phyloP scores from a whole-genome alignment of 2,797 vertebrate genomes.

The Xerus rutilus region DNA sequence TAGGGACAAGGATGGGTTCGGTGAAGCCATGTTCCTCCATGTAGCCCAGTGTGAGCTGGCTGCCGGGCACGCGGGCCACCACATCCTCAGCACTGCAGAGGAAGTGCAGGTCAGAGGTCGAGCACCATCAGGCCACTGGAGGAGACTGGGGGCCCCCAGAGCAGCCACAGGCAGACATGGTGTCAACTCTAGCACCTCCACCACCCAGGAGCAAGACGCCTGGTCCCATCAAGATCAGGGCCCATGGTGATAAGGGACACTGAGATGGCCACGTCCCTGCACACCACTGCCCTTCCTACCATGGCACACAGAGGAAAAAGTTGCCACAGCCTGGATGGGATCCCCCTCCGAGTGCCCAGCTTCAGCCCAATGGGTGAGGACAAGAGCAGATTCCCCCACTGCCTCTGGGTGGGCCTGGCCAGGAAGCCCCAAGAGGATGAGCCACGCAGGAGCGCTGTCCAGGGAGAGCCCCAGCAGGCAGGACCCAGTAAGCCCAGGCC shows the following conservation, averaged over 20 bases:
- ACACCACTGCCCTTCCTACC: neutral
- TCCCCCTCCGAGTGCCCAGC: accelerated
- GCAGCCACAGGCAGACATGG: neutral
- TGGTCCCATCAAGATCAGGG: neutral
- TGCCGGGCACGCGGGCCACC: constrained; percentile 93
- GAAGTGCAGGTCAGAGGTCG: constrained; percentile 12
- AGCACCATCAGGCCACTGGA: neutral
- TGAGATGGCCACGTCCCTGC: neutral
- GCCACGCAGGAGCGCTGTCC: too few relatives aligned
- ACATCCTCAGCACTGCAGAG: constrained; percentile 95
- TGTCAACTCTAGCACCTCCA: neutral
- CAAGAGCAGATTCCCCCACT: neutral
- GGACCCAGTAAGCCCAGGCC: neutral
- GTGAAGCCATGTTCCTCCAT: constrained; percentile 97
- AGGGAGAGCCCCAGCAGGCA: neutral
- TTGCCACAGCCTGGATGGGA: neutral
- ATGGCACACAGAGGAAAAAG: neutral
- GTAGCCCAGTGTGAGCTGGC: constrained; percentile 94
- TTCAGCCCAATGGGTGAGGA: neutral
- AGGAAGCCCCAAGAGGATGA: neutral
- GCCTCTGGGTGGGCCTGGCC: neutral
- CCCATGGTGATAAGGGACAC: neutral
- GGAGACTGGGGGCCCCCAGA: neutral
- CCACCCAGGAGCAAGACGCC: neutral
- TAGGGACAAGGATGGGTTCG: constrained; percentile 95